These are phyloP conservation scores for Aricia artaxerxes DNA, from an alignment of 2,888 invertebrate species.

Conservation along the genomic window DNA sequence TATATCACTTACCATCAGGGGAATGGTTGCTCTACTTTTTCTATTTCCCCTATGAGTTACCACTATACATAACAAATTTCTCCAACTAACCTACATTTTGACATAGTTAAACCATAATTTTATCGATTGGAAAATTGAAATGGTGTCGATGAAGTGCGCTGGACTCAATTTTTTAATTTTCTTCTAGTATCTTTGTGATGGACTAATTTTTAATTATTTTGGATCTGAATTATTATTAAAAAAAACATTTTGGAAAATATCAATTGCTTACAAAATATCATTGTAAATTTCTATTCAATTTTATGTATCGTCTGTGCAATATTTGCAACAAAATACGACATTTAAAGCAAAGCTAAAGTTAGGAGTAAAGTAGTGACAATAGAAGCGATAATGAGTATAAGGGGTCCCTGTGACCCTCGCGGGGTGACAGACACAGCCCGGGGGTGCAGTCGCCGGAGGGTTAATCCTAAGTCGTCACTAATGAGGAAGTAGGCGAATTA, in stretches of 20 bases:
- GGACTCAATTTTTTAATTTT: too few species aligned
- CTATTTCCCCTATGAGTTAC: slow-evolving; percentile 7
- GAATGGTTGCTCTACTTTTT: neutral
- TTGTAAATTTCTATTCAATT: neutral
- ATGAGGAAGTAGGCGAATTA: neutral
- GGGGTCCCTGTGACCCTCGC: neutral
- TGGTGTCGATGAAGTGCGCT: neutral
- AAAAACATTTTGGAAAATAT: too few species aligned
- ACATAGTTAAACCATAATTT: neutral
- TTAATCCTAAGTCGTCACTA: slow-evolving; percentile 14
- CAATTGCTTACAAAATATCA: neutral
- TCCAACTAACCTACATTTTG: slow-evolving; percentile 16
- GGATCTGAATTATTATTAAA: too few species aligned
- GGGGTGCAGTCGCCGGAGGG: neutral
- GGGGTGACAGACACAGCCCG: neutral
- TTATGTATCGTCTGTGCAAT: neutral
- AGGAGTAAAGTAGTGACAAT: neutral
- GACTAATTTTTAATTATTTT: too few species aligned
- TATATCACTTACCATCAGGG: neutral
- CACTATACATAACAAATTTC: slow-evolving; percentile 4
- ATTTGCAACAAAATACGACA: neutral
- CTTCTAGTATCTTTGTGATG: too few species aligned
- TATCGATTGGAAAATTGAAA: neutral
- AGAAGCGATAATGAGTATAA: slow-evolving; percentile 8
- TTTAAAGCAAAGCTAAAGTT: neutral